Evolutionary conservation across 2,888 invertebrate species (phyloP).

Genomic region (Pyrochroa serraticornis): DNA sequence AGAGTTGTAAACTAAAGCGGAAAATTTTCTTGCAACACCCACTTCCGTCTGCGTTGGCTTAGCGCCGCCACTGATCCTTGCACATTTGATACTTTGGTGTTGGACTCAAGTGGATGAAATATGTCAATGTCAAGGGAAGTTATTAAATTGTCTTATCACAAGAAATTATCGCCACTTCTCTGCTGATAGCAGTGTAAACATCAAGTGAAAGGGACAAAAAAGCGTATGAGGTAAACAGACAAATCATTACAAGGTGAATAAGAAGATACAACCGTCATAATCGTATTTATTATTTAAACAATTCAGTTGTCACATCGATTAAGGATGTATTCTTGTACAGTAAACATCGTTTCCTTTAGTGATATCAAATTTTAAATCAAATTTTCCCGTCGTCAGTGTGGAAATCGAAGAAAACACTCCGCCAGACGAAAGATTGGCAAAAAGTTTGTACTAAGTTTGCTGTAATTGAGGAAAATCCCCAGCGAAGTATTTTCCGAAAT

Average conservation of each 20-base stretch:
- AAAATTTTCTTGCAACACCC: too few relatives aligned
- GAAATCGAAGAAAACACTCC: neutral
- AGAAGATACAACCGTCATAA: constrained; percentile 29
- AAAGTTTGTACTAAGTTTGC: too few relatives aligned
- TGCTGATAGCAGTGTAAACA: too few relatives aligned
- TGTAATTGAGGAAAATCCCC: too few relatives aligned
- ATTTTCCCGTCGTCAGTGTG: neutral
- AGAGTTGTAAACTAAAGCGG: too few relatives aligned
- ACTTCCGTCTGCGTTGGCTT: too few relatives aligned
- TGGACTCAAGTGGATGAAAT: constrained; percentile 10
- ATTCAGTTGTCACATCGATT: constrained; percentile 54
- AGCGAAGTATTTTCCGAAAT: too few relatives aligned
- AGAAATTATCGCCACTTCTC: constrained; percentile 7
- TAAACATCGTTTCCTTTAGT: constrained; percentile 44
- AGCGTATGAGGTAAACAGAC: constrained; percentile 8
- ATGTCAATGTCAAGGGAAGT: constrained; percentile 24
- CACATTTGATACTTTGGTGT: constrained; percentile 12
- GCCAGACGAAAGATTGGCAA: too few relatives aligned
- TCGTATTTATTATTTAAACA: constrained; percentile 51
- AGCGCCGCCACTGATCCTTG: constrained; percentile 7
- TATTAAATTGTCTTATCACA: constrained; percentile 8
- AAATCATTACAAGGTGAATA: constrained; percentile 11
- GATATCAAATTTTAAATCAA: constrained; percentile 41
- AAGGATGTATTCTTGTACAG: constrained; percentile 51
- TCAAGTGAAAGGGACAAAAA: neutral